Evolutionary conservation across 2,113 vertebrate genomes (phyloP), one percentile per base, ranked within the genome.

Genomic region (Apodemus speciosus): DNA sequence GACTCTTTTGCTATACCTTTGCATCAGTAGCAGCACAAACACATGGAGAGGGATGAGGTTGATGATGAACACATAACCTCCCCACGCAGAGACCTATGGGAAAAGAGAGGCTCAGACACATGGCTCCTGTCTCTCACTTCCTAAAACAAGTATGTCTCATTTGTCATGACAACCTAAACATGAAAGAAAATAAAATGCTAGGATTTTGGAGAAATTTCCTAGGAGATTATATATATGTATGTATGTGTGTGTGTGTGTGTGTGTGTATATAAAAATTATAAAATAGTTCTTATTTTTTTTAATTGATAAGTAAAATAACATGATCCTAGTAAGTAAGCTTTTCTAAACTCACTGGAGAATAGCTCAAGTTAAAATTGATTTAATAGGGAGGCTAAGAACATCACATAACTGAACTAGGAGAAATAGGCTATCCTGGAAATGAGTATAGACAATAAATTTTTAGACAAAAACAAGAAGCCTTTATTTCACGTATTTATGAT

Each of bases 21-120:
- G 99, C 99, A 99, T 99, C 96, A 99, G 98, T 93, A 99, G 97
- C 93, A 99, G 98, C 91, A 99, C 99, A 98, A 99, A 99, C 85
- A 99, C 99, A 95, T 99, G 99, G 96, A 99, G 98, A 43, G 99
- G 99, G 97, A 99, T 99, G 97, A 99, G 99, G 98, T 99, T 99
- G 98, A 99, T 99, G 95, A 99, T 99, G 95, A 99, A 99, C 93
- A 99, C 99, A 89, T 99, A 99, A 89, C 99, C 99, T 97, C 99
- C 99, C 99, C 99, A 99, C n/a, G 99, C 99, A 75, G 99, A 99
- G 91, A 99, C 99, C 99, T 99, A 91, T 0, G 91, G 97, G 77
- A 95, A 97, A 97, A 43, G 8, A 94, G 97, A 97, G 0, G 76
- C 10, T 51, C 97, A 93, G 91, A 87, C 2, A 97, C 79, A 95